These are phyloP conservation scores for Cromileptes altivelis DNA, from an alignment of 2,113 vertebrate genomes.

Conservation along the genomic window DNA sequence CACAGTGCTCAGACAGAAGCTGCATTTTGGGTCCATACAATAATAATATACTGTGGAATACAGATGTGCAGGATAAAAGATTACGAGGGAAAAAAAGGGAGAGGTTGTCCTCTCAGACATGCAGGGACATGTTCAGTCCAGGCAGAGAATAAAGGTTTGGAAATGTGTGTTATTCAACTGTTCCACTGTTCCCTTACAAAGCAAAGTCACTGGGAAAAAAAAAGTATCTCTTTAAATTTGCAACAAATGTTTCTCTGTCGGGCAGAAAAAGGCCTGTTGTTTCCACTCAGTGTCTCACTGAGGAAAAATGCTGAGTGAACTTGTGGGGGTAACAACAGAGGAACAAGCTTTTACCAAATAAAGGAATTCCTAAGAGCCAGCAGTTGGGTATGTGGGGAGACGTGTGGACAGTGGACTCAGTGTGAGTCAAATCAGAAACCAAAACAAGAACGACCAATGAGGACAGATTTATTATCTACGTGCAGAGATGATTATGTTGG, in stretches of 20 bases:
- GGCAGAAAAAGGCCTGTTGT: slow-evolving; percentile 10
- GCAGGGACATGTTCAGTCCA: slow-evolving; percentile 1
- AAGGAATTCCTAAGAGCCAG: too few relatives aligned
- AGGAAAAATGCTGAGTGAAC: slow-evolving; percentile 46
- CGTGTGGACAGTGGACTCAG: not conserved
- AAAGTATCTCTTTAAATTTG: slow-evolving; percentile 4
- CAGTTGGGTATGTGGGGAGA: not conserved
- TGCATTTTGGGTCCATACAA: not conserved
- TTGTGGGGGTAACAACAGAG: not conserved
- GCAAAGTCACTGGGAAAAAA: slow-evolving; percentile 39
- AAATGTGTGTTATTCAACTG: not conserved
- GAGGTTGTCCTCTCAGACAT: not conserved
- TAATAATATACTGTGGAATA: not conserved
- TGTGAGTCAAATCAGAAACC: not conserved
- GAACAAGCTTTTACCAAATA: slow-evolving; percentile 11
- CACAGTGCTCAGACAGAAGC: not conserved
- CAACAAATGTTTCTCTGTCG: slow-evolving; percentile 52
- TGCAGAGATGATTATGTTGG: not conserved
- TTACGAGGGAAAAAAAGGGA: not conserved
- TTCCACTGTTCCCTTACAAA: slow-evolving; percentile 5
- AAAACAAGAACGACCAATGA: not conserved
- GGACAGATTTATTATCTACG: not conserved
- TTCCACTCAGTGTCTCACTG: slow-evolving; percentile 30
- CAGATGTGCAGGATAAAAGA: not conserved
- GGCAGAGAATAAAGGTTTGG: not conserved